Percentiles rank a stretch among this genome's conserved stretches.
Conservation (phyloP, 2,888 invertebrate species). For the Subacronicta megacephala region DNA sequence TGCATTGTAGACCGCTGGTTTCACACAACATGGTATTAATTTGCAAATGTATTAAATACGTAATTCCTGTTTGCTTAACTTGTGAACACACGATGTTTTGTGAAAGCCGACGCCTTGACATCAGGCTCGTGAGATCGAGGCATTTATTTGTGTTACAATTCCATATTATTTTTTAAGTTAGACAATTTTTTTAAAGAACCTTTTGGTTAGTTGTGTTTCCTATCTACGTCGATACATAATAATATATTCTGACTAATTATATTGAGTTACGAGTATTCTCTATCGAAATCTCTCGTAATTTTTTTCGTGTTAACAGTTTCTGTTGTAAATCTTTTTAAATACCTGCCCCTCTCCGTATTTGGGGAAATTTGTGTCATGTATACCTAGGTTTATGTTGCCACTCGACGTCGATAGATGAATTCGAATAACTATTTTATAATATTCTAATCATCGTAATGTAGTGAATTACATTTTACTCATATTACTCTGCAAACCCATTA, state of each 20-base stretch:
- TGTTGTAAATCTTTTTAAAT: conserved; percentile 13
- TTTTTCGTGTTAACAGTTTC: conserved; percentile 1
- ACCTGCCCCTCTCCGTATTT: neutral
- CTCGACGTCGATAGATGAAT: conserved; percentile 40
- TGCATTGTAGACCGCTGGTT: neutral
- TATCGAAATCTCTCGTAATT: conserved; percentile 27
- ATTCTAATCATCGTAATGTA: neutral
- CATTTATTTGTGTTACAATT: conserved; percentile 22
- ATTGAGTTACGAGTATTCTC: conserved; percentile 11
- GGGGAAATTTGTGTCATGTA: conserved; percentile 6
- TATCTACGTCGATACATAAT: neutral
- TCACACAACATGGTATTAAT: no score
- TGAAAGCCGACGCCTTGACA: neutral
- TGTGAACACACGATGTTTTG: neutral
- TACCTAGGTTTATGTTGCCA: conserved; percentile 3
- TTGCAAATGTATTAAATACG: neutral
- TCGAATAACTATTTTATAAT: neutral
- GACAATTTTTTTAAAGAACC: conserved; percentile 11
- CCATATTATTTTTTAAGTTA: conserved; percentile 18
- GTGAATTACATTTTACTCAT: neutral
- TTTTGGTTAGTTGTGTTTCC: conserved; percentile 10
- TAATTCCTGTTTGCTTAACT: neutral
- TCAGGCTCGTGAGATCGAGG: conserved; percentile 13
- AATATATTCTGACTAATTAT: conserved; percentile 2
- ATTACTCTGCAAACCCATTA: conserved; percentile 5